Conservation (phyloP, 2,113 vertebrate genomes). For the Pseudorasbora parva region DNA sequence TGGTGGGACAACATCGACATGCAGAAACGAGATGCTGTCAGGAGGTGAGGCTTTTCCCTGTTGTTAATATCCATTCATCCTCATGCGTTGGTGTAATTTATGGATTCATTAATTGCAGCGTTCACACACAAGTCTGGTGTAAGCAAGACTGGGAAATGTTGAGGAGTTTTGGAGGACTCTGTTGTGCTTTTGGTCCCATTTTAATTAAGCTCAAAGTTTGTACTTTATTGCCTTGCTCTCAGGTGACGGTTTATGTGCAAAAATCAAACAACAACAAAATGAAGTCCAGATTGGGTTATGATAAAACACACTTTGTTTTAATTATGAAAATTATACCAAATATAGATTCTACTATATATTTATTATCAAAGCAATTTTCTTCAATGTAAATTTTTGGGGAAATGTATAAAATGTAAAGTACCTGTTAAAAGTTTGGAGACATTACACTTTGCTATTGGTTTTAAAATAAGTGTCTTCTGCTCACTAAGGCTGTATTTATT, state of each 20-base stretch:
- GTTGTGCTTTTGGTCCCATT: slow-evolving; percentile 25
- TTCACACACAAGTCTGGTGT: background rate
- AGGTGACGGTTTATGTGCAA: slow-evolving; percentile 10
- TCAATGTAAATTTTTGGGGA: background rate
- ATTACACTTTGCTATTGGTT: no score
- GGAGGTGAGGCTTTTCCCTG: slow-evolving; percentile 78
- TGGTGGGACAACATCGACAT: slow-evolving; percentile 89
- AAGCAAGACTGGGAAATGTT: background rate
- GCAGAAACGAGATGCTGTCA: slow-evolving; percentile 85
- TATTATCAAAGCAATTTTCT: background rate
- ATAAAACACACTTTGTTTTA: background rate
- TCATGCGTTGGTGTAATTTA: slow-evolving; percentile 28
- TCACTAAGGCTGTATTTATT: no score
- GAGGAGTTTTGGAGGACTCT: background rate
- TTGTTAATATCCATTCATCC: background rate
- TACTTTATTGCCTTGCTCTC: slow-evolving; percentile 13
- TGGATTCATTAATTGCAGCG: slow-evolving; percentile 26
- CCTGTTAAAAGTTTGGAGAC: no score
- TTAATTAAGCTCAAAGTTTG: slow-evolving; percentile 33
- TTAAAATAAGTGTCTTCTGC: no score
- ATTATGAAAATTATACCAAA: background rate
- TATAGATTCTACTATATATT: background rate
- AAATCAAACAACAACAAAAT: background rate
- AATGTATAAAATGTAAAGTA: background rate
- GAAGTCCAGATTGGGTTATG: background rate